Evolutionary conservation across 2,888 invertebrate species (phyloP).

Genomic region (Zele albiditarsus): DNA sequence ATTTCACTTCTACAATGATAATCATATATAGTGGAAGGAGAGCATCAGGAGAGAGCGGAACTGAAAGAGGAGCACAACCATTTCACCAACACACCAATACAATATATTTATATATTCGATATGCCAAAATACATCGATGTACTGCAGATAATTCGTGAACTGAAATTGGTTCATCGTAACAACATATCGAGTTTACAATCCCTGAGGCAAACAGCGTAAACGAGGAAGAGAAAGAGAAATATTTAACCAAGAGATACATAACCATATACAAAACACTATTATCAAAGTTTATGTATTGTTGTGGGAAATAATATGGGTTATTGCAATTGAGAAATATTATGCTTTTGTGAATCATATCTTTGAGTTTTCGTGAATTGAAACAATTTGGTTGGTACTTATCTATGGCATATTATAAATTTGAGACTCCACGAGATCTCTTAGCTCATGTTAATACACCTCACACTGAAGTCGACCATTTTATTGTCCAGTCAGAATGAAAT

Average conservation of each 20-base stretch:
- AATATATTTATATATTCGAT: neutral
- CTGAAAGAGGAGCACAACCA: conserved; percentile 17
- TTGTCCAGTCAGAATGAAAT: too few relatives aligned
- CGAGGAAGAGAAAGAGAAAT: neutral
- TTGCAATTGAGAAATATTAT: too few relatives aligned
- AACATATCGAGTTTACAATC: conserved; percentile 39
- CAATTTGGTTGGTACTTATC: too few relatives aligned
- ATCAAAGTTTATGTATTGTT: neutral
- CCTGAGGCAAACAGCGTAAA: conserved; percentile 13
- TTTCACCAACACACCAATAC: neutral
- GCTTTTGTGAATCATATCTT: too few relatives aligned
- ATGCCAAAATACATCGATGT: conserved; percentile 12
- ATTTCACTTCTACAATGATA: conserved; percentile 52
- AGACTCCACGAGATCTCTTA: too few relatives aligned
- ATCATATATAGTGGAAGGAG: conserved; percentile 43
- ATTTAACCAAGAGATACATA: neutral
- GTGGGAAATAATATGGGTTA: too few relatives aligned
- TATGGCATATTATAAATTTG: too few relatives aligned
- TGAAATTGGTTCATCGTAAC: conserved; percentile 46
- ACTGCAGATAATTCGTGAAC: conserved; percentile 52
- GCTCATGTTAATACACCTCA: too few relatives aligned
- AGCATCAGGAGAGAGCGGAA: neutral
- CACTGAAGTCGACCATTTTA: too few relatives aligned
- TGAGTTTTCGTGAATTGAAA: too few relatives aligned
- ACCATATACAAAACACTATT: neutral